A percentile compares a stretch with the other conserved stretches of the same genome.
Conservation (phyloP, 2,113 vertebrate genomes). For the Nettapus auritus region DNA sequence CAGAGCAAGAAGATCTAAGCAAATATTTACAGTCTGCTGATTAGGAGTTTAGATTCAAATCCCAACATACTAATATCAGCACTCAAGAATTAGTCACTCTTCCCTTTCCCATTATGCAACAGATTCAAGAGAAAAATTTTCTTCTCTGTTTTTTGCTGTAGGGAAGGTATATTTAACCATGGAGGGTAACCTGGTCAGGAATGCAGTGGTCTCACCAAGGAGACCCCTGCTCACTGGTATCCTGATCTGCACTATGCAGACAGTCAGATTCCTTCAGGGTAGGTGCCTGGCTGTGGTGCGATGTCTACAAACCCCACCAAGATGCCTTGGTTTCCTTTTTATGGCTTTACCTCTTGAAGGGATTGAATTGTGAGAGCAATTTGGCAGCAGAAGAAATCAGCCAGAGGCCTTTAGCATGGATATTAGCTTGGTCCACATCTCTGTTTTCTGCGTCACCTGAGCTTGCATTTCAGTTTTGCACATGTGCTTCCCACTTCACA, state of each 20-base stretch:
- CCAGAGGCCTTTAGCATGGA: background rate
- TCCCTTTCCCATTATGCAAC: constrained; percentile 15
- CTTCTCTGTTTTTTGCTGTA: background rate
- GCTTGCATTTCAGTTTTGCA: background rate
- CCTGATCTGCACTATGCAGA: background rate
- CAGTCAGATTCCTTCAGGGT: background rate
- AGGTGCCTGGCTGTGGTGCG: background rate
- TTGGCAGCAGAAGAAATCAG: background rate
- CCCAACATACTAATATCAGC: background rate
- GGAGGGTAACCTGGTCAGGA: background rate
- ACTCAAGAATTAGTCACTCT: constrained; percentile 34
- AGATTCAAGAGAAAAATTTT: background rate
- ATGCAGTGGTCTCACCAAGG: background rate
- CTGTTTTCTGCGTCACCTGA: background rate
- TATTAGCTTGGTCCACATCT: background rate
- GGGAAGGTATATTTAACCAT: background rate
- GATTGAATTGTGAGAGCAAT: background rate
- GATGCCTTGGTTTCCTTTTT: background rate
- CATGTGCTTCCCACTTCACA: rapidly evolving
- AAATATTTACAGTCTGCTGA: constrained; percentile 14
- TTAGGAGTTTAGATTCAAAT: constrained; percentile 13
- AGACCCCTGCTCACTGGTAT: background rate
- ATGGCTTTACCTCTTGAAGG: background rate
- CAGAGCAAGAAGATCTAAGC: constrained; percentile 21
- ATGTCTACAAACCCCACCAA: background rate